Base-by-base conservation (phyloP, 2,888 invertebrate genomes). In the Sericinus montela region DNA sequence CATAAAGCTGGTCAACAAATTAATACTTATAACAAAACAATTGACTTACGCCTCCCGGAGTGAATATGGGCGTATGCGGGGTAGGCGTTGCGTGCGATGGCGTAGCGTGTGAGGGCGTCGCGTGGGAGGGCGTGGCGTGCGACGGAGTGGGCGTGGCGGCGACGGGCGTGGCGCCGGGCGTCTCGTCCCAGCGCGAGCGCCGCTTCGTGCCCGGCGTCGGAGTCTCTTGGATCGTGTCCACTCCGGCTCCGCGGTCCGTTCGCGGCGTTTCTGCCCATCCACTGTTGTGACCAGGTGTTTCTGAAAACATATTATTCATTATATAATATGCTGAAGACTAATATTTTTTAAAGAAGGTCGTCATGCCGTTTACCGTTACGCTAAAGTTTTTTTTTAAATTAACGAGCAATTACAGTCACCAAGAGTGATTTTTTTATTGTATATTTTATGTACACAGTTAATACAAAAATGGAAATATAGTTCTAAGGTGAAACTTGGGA, bases 211-310 rank as follows among this genome's bases (percentile, higher is more conserved):
- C 96, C 0, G 98, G 98, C 0, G 98, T 98, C 0, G 98, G 97
- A 0, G 97, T 97, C 79, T 98, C 98, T 67, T 97, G 94, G 44
- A 95, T 95, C 11, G 94, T 87, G 66, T 95, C 95, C 9, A 92
- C 90, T 9, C 92, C 93, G 0, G 92, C 92, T 3, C 94, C 93
- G 47, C 98, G 92, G 75, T 98, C 98, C 0, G 98, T 97, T 54
- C 97, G 94, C 0, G 99, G 99, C 0, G 99, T 99, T 85, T 99
- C 99, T 11, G 99, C 99, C 99, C 99, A 99, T 1, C 99, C 99
- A 72, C 97, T 97, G 57, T 93, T 94, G 77, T 98, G 97, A 0
- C 97, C 98, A 0, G 98, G 98, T 0, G 98, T 98, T 89, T 98
- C 98, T 93, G 68, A 45, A 44, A 11, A 15, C 4, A 11, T n/a